Evolutionary conservation across 2,113 vertebrate species (phyloP).

Genomic region (Alaudala cheleensis): DNA sequence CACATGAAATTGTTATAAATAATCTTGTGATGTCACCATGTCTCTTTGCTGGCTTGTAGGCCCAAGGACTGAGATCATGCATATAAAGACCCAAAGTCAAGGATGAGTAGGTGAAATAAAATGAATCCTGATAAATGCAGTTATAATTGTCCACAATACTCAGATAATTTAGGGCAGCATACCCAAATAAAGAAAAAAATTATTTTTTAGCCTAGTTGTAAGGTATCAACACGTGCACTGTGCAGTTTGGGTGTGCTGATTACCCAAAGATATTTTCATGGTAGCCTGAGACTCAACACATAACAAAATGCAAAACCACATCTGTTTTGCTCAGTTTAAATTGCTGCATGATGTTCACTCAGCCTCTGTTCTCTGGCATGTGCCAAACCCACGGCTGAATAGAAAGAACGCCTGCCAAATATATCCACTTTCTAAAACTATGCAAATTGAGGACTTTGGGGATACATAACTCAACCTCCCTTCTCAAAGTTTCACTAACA

Average conservation of each 20-base stretch:
- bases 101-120: background rate
- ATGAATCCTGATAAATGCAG: background rate
- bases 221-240: background rate
- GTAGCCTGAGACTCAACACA: constrained; percentile 20
- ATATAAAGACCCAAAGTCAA: background rate
- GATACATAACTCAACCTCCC: constrained; percentile 48
- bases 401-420: constrained; percentile 54
- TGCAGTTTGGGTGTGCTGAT: background rate
- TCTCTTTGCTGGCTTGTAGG: background rate
- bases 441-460: constrained; percentile 57
- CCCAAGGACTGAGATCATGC: background rate
- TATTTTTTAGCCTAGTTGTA: background rate
- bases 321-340: constrained; percentile 65
- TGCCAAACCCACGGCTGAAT: constrained; percentile 59
- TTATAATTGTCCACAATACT: background rate
- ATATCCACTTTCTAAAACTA: constrained; percentile 61
- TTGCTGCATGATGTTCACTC: constrained; percentile 41
- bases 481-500: constrained; percentile 52
- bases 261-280: constrained; percentile 24
- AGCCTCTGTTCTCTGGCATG: constrained; percentile 45
- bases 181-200: background rate
- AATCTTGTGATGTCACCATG: background rate
- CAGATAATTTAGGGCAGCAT: background rate
- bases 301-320: constrained; percentile 59
- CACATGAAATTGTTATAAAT: background rate